These are phyloP conservation scores for Pseudomyrmex sp. DNA, from an alignment of 1,140 invertebrate species.

Conservation along the genomic window DNA sequence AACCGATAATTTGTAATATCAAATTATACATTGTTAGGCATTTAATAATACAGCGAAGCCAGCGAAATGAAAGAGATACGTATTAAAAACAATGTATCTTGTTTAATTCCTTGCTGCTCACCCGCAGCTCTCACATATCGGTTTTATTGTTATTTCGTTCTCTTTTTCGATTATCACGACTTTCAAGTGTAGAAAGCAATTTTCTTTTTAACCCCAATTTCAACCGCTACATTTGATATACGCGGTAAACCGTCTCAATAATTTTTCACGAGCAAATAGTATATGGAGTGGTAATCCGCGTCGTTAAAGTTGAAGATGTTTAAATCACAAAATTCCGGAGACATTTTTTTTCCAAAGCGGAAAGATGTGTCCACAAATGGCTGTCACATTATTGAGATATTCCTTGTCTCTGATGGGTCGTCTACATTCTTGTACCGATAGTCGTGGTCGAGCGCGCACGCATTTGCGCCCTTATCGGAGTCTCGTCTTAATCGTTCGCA, in stretches of 20 bases:
- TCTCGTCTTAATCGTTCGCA: conserved; percentile 54
- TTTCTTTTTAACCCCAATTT: neutral
- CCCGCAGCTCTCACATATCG: neutral
- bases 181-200: neutral
- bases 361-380: conserved; percentile 59
- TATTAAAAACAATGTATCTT: neutral
- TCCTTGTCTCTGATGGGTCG: conserved; percentile 50
- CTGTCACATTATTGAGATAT: conserved; percentile 65
- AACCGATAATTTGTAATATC: neutral
- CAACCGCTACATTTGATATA: neutral
- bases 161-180: neutral
- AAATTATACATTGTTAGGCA: neutral
- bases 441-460: conserved; percentile 31
- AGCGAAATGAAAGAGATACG: neutral
- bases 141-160: conserved; percentile 9
- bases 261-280: too few species aligned
- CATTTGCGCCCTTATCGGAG: conserved; percentile 59
- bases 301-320: too few species aligned
- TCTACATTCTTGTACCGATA: conserved; percentile 73
- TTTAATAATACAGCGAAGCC: neutral
- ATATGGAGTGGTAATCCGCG: too few species aligned
- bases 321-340: too few species aligned
- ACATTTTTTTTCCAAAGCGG: too few species aligned
- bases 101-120: neutral
- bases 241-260: too few species aligned